Evolutionary conservation across 2,113 vertebrate species (phyloP).

Genomic region (Mastomys natalensis): DNA sequence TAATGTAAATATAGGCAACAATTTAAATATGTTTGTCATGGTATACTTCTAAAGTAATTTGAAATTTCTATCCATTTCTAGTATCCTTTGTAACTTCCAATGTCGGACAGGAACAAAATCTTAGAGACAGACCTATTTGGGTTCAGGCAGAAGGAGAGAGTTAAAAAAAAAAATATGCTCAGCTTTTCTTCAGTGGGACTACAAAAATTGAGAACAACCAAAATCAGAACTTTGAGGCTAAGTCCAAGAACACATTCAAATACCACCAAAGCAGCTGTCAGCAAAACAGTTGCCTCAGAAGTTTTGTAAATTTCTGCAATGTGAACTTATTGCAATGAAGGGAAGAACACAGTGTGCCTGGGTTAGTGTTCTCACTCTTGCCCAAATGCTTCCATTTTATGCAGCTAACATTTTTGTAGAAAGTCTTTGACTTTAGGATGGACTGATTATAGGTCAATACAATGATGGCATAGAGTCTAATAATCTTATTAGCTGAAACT

Average conservation of each 20-base stretch:
- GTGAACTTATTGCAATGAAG: accelerated
- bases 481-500: neutral
- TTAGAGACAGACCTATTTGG: too few species aligned
- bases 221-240: neutral
- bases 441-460: neutral
- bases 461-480: neutral
- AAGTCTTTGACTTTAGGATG: neutral
- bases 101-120: neutral
- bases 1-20: neutral
- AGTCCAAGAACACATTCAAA: neutral
- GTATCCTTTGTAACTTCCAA: neutral
- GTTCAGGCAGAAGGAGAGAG: accelerated
- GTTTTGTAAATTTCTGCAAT: accelerated
- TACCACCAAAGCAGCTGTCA: neutral
- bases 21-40: neutral
- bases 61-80: neutral
- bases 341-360: neutral
- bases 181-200: neutral
- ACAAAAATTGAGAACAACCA: neutral
- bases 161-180: neutral
- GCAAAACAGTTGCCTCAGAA: accelerated
- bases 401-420: neutral
- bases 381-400: neutral
- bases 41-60: neutral
- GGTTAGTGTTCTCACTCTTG: neutral